Evolutionary conservation across 2,888 invertebrate species (phyloP), one percentile per base, ranked within the genome.

Genomic region (Cephus pulcher): DNA sequence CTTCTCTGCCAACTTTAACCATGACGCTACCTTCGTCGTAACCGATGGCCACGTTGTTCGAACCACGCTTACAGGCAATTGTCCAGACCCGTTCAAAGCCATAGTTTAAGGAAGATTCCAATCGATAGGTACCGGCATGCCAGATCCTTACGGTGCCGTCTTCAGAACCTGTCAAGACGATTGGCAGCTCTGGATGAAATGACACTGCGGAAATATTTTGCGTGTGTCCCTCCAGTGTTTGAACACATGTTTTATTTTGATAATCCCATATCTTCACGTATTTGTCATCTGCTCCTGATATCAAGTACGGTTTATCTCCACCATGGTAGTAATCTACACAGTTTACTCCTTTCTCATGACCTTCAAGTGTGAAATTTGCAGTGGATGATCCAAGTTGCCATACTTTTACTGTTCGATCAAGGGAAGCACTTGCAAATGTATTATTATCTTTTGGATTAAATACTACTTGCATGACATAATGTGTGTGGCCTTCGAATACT

Each of bases 401-500:
- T 1, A 98, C 96, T 94, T 99, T 99, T 34, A 99, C 96, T 0
- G 98, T 99, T 83, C 98, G 95, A 92, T 99, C 99, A 70, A 99
- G 94, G 71, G 99, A 99, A n/a, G 99, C 99, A 87, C 98, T 98
- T 23, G 99, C 99, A 92, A 99, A 99, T 69, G 99, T 99, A 92
- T 99, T 99, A 92, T 99, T 99, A 91, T 99, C 99, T 92, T 99
- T 99, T 0, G 99, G 99, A 92, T 99, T 99, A 88, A 99, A 97
- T 0, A 98, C 99, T 86, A 99, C 97, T 92, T 99, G 99, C 99
- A 99, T 99, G 1, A 99, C 98, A 90, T 99, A 99, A 92, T 99
- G 99, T 0, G 98, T 97, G 93, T 99, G 99, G 0, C 99, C 99
- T 90, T 99, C 99, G 90, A 99, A 99, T 23, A 98, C 97, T 91